phyloP scores from a whole-genome alignment of 1,140 invertebrate species.

The Caenorhabditis brenneri region DNA sequence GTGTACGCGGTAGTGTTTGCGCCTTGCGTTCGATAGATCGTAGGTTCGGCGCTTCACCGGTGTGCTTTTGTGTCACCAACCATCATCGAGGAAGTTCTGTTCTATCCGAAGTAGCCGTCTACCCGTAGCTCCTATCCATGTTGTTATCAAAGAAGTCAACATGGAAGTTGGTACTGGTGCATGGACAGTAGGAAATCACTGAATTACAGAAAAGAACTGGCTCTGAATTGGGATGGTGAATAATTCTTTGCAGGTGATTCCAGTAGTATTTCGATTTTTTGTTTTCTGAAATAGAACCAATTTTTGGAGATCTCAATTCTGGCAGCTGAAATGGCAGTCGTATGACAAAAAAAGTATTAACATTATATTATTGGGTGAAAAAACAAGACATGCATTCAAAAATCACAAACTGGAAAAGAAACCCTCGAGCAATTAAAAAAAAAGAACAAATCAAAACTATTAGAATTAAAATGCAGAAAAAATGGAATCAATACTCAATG shows the following conservation, averaged over 20 bases:
- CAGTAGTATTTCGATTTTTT: too few species aligned
- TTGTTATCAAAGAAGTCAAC: neutral
- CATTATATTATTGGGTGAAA: too few species aligned
- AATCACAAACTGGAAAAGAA: neutral
- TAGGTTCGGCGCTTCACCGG: neutral
- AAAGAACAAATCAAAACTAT: neutral
- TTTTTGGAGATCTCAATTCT: too few species aligned
- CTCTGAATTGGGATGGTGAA: too few species aligned
- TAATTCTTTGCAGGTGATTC: neutral
- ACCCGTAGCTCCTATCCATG: conserved; percentile 37
- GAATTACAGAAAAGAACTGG: too few species aligned
- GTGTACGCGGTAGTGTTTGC: neutral
- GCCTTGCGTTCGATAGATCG: neutral
- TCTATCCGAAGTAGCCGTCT: neutral
- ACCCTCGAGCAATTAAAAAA: neutral
- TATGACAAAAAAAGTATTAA: too few species aligned
- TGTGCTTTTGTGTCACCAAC: conserved; percentile 29
- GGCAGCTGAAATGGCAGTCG: too few species aligned
- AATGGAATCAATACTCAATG: conserved; percentile 81
- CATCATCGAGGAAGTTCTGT: neutral
- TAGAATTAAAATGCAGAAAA: neutral
- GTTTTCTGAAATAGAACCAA: too few species aligned
- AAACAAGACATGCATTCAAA: neutral
- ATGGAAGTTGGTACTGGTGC: conserved; percentile 22
- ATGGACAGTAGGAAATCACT: conserved; percentile 25